These are phyloP conservation scores for Malurus cyaneus DNA, from an alignment of 2,113 vertebrate genomes.

Conservation along the genomic window DNA sequence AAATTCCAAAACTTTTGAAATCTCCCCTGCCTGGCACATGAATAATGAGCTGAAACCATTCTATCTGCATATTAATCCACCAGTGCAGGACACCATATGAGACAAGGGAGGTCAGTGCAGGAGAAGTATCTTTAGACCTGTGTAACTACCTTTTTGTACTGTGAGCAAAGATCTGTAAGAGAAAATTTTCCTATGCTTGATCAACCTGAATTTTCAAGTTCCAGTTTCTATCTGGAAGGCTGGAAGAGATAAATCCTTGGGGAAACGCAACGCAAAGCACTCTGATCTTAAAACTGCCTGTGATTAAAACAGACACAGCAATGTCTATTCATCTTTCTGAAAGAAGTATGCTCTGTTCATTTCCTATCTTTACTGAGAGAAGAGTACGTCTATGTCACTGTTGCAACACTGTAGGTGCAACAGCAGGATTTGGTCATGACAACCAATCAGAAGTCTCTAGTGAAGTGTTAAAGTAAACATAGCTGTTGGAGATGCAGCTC, in stretches of 20 bases:
- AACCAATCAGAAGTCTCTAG: slow-evolving; percentile 82
- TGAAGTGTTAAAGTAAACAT: slow-evolving; percentile 82
- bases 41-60: slow-evolving; percentile 63
- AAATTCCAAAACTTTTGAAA: slow-evolving; percentile 51
- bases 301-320: slow-evolving; percentile 16
- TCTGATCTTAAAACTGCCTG: slow-evolving; percentile 1
- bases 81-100: slow-evolving; percentile 71
- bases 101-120: slow-evolving; percentile 77
- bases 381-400: slow-evolving; percentile 61
- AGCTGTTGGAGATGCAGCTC: slow-evolving; percentile 77
- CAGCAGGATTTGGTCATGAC: slow-evolving; percentile 79
- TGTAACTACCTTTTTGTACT: slow-evolving; percentile 73
- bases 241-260: slow-evolving; percentile 38
- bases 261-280: slow-evolving; percentile 24
- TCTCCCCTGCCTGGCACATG: slow-evolving; percentile 41
- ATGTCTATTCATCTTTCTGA: slow-evolving; percentile 59
- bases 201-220: slow-evolving; percentile 58
- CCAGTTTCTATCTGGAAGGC: slow-evolving; percentile 16
- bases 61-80: slow-evolving; percentile 78
- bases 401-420: slow-evolving; percentile 70
- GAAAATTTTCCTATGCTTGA: slow-evolving; percentile 55
- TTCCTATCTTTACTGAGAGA: slow-evolving; percentile 52
- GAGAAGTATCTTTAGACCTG: slow-evolving; percentile 80
- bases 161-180: slow-evolving; percentile 35
- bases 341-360: slow-evolving; percentile 44